Evolutionary conservation across 2,797 vertebrate species (phyloP).

Genomic region (Sebastes itinus): DNA sequence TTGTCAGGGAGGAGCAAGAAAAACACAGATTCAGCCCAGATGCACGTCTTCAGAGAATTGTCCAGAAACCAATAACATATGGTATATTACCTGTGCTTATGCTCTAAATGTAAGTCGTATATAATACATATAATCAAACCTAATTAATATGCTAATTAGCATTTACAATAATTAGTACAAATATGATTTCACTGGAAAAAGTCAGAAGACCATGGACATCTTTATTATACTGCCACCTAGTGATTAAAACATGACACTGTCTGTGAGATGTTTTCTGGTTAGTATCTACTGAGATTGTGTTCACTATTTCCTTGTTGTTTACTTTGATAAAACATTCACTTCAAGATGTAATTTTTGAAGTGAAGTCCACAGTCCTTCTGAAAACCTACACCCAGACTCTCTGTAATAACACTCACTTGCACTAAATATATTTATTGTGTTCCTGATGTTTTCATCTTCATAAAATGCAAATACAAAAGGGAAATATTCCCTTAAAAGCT

Average conservation of each 20-base stretch:
- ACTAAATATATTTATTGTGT: not conserved
- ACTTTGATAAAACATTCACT: not conserved
- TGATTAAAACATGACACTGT: conserved; percentile 1
- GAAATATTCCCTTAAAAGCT: not conserved
- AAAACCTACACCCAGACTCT: not conserved
- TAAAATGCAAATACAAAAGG: not conserved
- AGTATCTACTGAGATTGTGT: not conserved
- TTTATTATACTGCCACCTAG: conserved; percentile 51
- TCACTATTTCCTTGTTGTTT: not conserved
- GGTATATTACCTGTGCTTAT: not conserved
- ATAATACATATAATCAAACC: not conserved
- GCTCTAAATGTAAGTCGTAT: not conserved
- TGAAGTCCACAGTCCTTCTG: not conserved
- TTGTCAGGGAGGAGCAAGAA: not conserved
- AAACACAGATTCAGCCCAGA: not conserved
- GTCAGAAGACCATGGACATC: not conserved
- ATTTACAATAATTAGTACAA: not conserved
- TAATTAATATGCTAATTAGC: no score
- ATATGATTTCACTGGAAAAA: not conserved
- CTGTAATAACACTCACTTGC: not conserved
- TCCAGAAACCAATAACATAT: not conserved
- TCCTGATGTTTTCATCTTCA: not conserved
- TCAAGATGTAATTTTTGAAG: not conserved
- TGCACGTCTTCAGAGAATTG: not conserved
- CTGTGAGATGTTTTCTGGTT: not conserved